A percentile compares a stretch with the other conserved stretches of the same genome.
phyloP scores from a whole-genome alignment of 92 coral and sea anemone genomes.

The Diadumene lineata region DNA sequence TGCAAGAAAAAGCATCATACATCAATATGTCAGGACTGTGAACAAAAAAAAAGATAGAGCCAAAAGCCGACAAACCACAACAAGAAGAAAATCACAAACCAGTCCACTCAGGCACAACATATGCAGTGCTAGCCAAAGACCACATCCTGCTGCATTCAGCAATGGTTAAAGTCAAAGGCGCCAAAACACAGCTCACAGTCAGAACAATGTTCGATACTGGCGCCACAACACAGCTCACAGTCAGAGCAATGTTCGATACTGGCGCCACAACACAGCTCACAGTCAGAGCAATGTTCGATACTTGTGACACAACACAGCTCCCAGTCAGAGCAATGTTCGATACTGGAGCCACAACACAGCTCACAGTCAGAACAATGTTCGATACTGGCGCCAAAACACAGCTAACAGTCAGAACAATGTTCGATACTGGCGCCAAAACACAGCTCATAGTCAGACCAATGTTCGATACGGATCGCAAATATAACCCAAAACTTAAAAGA shows the following conservation, averaged over 20 bases:
- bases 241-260: slow-evolving; percentile 25
- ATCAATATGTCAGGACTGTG: slow-evolving; percentile 32
- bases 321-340: slow-evolving; percentile 25
- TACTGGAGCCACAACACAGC: no score
- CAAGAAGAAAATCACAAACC: not conserved
- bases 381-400: no score
- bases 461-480: slow-evolving; percentile 23
- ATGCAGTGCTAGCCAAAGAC: slow-evolving; percentile 13
- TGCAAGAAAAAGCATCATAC: slow-evolving; percentile 38
- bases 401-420: no score
- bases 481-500: slow-evolving; percentile 24
- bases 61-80: not conserved
- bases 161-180: slow-evolving; percentile 31
- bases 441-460: no score
- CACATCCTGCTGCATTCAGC: slow-evolving; percentile 56
- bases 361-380: no score
- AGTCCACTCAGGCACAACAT: slow-evolving; percentile 23
- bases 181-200: slow-evolving; percentile 6
- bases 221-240: slow-evolving; percentile 13
- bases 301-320: slow-evolving; percentile 14
- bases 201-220: slow-evolving; percentile 29
- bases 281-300: slow-evolving; percentile 26
- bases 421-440: no score
- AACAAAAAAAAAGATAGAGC: no score
- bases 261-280: slow-evolving; percentile 17